Evolutionary conservation across 2,113 vertebrate species (phyloP).

Genomic region (Gymnogyps californianus): DNA sequence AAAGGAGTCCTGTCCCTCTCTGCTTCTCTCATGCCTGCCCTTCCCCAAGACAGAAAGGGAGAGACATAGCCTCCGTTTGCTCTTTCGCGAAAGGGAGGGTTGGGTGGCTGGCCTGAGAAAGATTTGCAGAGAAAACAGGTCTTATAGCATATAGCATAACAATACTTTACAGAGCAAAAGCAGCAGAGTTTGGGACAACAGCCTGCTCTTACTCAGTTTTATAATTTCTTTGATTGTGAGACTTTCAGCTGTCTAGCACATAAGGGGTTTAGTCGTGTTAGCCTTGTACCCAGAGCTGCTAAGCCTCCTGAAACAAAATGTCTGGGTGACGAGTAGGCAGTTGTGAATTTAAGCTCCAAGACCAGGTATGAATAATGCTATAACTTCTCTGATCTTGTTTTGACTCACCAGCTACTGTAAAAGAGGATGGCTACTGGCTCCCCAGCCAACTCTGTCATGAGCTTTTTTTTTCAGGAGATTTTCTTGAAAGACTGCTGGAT

Average conservation of each 20-base stretch:
- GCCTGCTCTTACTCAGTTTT: neutral
- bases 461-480: neutral
- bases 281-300: neutral
- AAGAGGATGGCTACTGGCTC: neutral
- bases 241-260: neutral
- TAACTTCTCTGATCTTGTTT: neutral
- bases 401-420: neutral
- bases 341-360: neutral
- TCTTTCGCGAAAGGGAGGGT: rapidly evolving
- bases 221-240: neutral
- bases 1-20: neutral
- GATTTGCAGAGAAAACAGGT: rapidly evolving
- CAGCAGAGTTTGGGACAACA: neutral
- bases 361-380: neutral
- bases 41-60: neutral
- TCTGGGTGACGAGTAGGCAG: neutral
- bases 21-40: neutral
- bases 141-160: neutral
- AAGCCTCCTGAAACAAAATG: neutral
- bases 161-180: neutral
- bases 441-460: neutral
- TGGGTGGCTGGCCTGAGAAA: neutral
- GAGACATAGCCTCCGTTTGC: rapidly evolving
- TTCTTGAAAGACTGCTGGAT: neutral
- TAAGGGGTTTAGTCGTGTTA: neutral